Evolutionary conservation across 2,888 invertebrate species (phyloP), one percentile per base, ranked within the genome.

Genomic region (Cabera pusaria): DNA sequence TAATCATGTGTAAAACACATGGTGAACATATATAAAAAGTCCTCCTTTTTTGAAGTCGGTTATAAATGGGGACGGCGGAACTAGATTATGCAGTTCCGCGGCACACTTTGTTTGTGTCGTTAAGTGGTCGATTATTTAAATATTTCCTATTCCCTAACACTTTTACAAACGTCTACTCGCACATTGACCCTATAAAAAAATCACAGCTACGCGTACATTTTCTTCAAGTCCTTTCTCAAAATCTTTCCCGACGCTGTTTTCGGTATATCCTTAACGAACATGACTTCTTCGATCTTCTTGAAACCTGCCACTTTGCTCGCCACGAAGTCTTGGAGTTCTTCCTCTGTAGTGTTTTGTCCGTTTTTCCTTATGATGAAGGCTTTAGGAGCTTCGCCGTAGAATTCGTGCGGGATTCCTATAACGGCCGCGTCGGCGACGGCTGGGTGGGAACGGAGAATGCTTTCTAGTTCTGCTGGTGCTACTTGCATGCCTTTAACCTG

Each of bases 391-490:
- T 97, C 96, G 0, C 97, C 97, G 52, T 85, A 90, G 44, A 90
- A 80, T 1, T 90, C 89, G 60, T 96, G 93, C 0, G 94, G 93
- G 3, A 96, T 83, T 0, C 97, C 97, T 37, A 97, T 91, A 1
- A 98, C 97, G 0, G 95, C 97, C 0, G 95, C 96, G 53, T 98
- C 98, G 16, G 88, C 76, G 0, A 98, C 91, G 1, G 92, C 92
- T 0, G 95, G 95, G 72, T 96, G 94, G 2, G 91, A 90, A 20
- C 95, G 85, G 0, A 97, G 80, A 1, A 96, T 55, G 19, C 92
- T 93, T 75, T 98, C 97, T 9, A 98, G 75, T 72, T 97, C 97
- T 0, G 97, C 97, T 14, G 97, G 97, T 0, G 97, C 93, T 6
- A 97, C 97, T 91, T 96, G 92, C 78, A 91, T 92, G 1, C 91